These are phyloP conservation scores for Calidris pugnax DNA, from an alignment of 2,113 vertebrate genomes.

Conservation along the genomic window DNA sequence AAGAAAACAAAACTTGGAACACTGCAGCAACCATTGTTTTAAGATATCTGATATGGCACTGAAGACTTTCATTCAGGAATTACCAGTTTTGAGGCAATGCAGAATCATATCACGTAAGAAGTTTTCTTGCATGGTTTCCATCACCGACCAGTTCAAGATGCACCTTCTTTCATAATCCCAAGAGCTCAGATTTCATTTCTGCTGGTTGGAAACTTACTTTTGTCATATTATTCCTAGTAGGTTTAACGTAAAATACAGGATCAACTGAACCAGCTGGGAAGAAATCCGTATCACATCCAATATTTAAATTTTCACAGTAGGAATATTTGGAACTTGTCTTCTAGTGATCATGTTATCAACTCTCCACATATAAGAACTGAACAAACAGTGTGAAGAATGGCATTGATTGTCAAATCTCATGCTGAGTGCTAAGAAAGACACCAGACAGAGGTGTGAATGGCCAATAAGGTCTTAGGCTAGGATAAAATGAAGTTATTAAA, in stretches of 20 bases:
- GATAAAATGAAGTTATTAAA: not conserved
- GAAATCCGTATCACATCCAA: not conserved
- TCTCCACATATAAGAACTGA: not conserved
- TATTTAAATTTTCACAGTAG: not conserved
- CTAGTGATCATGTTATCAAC: not conserved
- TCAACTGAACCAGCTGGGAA: not conserved
- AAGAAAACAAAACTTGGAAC: conserved; percentile 44
- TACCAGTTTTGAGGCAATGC: not conserved
- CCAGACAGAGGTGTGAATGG: not conserved
- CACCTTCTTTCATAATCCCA: not conserved
- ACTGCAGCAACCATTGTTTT: conserved; percentile 7
- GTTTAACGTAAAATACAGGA: not conserved
- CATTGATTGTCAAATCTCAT: not conserved
- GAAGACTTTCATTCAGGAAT: not conserved
- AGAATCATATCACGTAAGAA: not conserved
- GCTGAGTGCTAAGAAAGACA: not conserved
- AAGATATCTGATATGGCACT: conserved; percentile 33
- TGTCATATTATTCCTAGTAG: not conserved
- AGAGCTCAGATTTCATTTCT: not conserved
- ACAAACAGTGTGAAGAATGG: not conserved
- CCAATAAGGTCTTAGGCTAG: not conserved
- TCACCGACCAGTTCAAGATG: not conserved
- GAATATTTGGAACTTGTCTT: not conserved
- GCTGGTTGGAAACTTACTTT: not conserved
- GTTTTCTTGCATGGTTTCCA: not conserved